A percentile compares a stretch with the other conserved stretches of the same genome.
phyloP scores from a whole-genome alignment of 2,888 invertebrate genomes.

The Bombylius discolor region DNA sequence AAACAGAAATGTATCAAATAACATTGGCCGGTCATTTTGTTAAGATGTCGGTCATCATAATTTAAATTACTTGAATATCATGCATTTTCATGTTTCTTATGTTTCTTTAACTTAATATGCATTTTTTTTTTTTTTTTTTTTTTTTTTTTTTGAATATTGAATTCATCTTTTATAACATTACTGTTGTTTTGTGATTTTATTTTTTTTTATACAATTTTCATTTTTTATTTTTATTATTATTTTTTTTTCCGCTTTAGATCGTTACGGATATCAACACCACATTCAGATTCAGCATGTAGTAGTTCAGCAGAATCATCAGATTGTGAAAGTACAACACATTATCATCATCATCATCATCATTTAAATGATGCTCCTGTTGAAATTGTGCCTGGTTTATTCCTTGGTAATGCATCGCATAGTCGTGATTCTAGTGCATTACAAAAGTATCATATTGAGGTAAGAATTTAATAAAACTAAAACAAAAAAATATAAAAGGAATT shows the following conservation, averaged over 20 bases:
- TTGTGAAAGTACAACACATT: slow-evolving; percentile 48
- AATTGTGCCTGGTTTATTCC: slow-evolving; percentile 84
- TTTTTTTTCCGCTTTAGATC: slow-evolving; percentile 42
- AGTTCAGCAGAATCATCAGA: slow-evolving; percentile 59
- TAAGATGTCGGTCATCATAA: too few relatives aligned
- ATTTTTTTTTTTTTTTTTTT: too few relatives aligned
- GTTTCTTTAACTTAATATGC: too few relatives aligned
- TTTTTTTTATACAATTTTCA: not conserved
- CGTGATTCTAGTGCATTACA: slow-evolving; percentile 79
- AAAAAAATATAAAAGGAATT: not conserved
- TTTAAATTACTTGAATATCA: too few relatives aligned
- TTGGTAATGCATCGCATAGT: slow-evolving; percentile 91
- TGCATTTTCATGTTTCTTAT: too few relatives aligned
- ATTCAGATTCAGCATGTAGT: slow-evolving; percentile 45
- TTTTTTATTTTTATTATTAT: not conserved
- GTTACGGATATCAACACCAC: slow-evolving; percentile 57
- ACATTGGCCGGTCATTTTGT: too few relatives aligned
- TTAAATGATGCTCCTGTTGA: slow-evolving; percentile 83
- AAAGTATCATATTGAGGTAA: slow-evolving; percentile 74
- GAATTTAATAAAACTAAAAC: slow-evolving; percentile 4
- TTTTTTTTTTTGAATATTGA: too few relatives aligned
- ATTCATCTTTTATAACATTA: too few relatives aligned
- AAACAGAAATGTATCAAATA: too few relatives aligned
- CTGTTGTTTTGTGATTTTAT: not conserved
- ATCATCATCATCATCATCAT: slow-evolving; percentile 30